These are phyloP conservation scores for Catocala nupta DNA, from an alignment of 2,888 invertebrate species.

Conservation along the genomic window DNA sequence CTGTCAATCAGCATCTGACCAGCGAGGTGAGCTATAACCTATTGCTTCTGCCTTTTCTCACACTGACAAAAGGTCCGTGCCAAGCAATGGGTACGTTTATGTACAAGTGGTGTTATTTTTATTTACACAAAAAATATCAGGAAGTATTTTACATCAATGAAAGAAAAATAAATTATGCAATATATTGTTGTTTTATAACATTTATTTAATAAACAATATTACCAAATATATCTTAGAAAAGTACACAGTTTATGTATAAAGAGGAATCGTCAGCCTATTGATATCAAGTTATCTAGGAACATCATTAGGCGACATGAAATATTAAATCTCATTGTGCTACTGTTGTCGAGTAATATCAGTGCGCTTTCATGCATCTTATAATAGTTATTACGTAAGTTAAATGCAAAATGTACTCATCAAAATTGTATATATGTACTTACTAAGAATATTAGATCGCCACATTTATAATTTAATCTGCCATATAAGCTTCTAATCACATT, in stretches of 20 bases:
- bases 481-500: constrained; percentile 2
- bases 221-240: constrained; percentile 34
- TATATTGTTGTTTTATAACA: constrained; percentile 27
- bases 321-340: constrained; percentile 27
- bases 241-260: constrained; percentile 19
- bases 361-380: constrained; percentile 9
- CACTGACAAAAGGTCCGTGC: too few relatives aligned
- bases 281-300: not conserved
- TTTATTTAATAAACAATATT: constrained; percentile 44
- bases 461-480: not conserved
- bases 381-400: constrained; percentile 14
- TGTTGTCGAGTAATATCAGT: not conserved
- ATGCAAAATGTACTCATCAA: constrained; percentile 23
- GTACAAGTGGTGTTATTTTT: too few relatives aligned
- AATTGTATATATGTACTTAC: constrained; percentile 8
- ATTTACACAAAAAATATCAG: too few relatives aligned
- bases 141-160: not conserved
- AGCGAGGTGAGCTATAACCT: too few relatives aligned
- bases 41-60: too few relatives aligned
- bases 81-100: too few relatives aligned
- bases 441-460: not conserved
- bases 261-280: not conserved
- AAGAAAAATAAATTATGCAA: not conserved
- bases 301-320: not conserved
- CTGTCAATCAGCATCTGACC: too few relatives aligned